Evolutionary conservation across 2,888 invertebrate species (phyloP), one percentile per base, ranked within the genome.

Genomic region (Pristionchus arcanus): DNA sequence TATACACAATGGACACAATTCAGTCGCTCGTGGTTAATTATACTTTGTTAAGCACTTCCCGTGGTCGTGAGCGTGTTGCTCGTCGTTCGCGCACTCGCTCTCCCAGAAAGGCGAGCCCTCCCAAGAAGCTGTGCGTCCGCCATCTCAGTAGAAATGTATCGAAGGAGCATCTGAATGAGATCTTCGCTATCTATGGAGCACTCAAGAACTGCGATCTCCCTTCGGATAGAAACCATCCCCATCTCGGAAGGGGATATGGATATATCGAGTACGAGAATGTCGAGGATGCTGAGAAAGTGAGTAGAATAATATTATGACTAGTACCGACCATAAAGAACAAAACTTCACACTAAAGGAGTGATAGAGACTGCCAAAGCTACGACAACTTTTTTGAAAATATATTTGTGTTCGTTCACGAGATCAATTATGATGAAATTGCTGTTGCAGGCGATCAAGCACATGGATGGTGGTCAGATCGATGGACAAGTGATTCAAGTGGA

Each of bases 251-350:
- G 53, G 98, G 98, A 1, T 97, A 97, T 96, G 98, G 98, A 21
- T 99, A 98, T 95, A 97, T 99, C 3, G 99, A 99, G 95, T 99
- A 97, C 96, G 97, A 97, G 92, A 97, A 97, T 89, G 96, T 98
- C 0, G 98, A 98, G 93, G 98, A 98, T 95, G 98, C 99, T 34
- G 98, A 98, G 95, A 98, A 98, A 91, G 91, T 91, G n/a, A 34
- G 59, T 87, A n/a, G n/a, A n/a, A n/a, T n/a, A n/a, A n/a, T n/a
- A n/a, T n/a, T n/a, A n/a, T n/a, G n/a, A n/a, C n/a, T n/a, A n/a
- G n/a, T n/a, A n/a, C n/a, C n/a, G n/a, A n/a, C n/a, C n/a, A n/a
- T n/a, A n/a, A n/a, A n/a, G n/a, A n/a, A n/a, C n/a, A n/a, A n/a
- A n/a, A n/a, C n/a, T n/a, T n/a, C n/a, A n/a, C n/a, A n/a, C n/a